Base-by-base conservation (phyloP, 2,888 invertebrate species). In the Cataglyphis rosenhaueri region DNA sequence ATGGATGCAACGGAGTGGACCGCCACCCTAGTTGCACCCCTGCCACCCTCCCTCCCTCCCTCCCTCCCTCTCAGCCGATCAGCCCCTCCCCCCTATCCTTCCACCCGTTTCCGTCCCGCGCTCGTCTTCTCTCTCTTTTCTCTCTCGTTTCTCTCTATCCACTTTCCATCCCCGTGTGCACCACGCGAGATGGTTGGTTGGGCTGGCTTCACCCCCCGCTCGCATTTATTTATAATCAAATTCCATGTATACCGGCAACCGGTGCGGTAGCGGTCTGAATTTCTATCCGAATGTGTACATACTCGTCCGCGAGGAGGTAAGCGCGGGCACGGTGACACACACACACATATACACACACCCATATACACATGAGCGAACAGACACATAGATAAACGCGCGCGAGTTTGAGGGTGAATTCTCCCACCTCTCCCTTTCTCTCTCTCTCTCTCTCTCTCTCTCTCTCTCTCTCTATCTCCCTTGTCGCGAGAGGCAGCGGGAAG, bases 191-290 rank as follows among this genome's bases (percentile, higher is more conserved):
- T 89, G 91, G 91, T 86, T 89, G 88, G 90, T 86, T 85, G 88
- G 85, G 74, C 78, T 85, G 61, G 85, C 90, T 86, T 81, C 89
- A 87, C 21, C 81, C 86, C 85, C 91, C 91, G 89, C 91, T 90
- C 91, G 92, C 93, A 94, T 94, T 94, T 94, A 94, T 94, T 94
- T 94, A 94, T 94, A 94, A 94, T 94, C 94, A 93, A 94, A 94
- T 94, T 94, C 91, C 91, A 91, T 91, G 92, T 92, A 92, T 92
- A 92, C 92, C 88, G 91, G 91, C 90, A 89, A 88, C 91, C 90
- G 91, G 90, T 90, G 90, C 90, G 91, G 90, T 90, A 90, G 89
- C 91, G 91, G 90, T 92, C 92, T 92, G 93, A 93, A 93, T 93
- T 92, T 93, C 93, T 92, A 93, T 92, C 92, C 91, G 89, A 89